Base-by-base conservation (phyloP, 1,140 invertebrate species). In the Pseudachorutes palmiensis region DNA sequence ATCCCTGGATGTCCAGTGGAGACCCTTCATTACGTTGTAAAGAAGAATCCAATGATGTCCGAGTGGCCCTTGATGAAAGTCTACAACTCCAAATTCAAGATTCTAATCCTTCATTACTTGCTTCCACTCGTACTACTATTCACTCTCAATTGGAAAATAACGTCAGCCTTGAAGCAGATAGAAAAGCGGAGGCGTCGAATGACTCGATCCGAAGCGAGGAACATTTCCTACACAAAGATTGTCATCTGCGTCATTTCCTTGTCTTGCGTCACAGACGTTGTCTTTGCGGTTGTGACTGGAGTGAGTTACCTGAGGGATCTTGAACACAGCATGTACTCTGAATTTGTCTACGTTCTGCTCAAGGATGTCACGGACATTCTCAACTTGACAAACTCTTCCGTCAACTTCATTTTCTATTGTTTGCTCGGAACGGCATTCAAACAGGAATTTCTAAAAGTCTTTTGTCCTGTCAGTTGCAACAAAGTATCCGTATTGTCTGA, bases 221-320 rank as follows among this genome's bases (percentile, higher is more conserved):
- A 55, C 24, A 55, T 55, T 26, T 55, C 51, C 24, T 55, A 55
- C 51, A 55, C 51, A 55, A 55, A 55, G 24, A 55, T 55, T 24
- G 51, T 55, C 12, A 55, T 55, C 24, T 55, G 51, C 24, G 24
- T 55, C 9, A 55, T 55, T 24, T 55, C 51, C 12, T 22, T 55
- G 9, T 55, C 51, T 22, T 55, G 51, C 24, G 24, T 55, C 3
- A 55, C 51, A 5, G 24, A 55, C 24, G 51, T 55, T 24, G 51
- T 55, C 24, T 55, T 55, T 26, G 9, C 51, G 12, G 24, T 55
- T 16, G 51, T 55, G 9, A 26, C 51, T 26, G 51, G 9, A 5
- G 12, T 55, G 51, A 24, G 51, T 3, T 55, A 16, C 51, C 51
- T 55, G 5, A 12, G 51, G 24, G 51, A 55, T 19, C 51, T 55